Conservation (phyloP, 2,797 vertebrate species). For the Picus viridis region DNA sequence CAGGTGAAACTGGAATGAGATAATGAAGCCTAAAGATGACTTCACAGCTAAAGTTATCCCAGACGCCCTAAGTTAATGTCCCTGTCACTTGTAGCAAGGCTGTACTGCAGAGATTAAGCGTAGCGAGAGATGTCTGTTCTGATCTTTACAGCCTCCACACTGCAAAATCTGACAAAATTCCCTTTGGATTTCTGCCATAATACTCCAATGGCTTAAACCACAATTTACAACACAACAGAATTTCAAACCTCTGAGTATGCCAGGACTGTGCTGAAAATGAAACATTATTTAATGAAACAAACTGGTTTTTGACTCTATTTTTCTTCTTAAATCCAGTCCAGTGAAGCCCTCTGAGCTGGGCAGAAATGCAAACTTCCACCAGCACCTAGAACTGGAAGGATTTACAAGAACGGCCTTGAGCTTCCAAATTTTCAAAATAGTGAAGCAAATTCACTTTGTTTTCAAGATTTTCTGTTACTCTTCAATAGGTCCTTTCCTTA, state of each 20-base stretch:
- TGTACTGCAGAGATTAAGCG: not conserved
- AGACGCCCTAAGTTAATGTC: not conserved
- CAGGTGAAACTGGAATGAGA: not conserved
- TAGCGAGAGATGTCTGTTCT: not conserved
- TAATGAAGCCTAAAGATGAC: not conserved
- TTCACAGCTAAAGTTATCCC: not conserved
- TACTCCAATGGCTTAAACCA: not conserved
- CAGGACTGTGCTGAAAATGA: not conserved
- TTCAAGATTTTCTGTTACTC: not conserved
- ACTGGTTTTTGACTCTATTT: not conserved
- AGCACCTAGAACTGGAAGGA: not conserved
- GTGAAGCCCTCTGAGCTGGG: not conserved
- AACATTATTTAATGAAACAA: not conserved
- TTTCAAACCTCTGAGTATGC: not conserved
- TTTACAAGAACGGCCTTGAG: not conserved
- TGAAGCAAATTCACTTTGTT: not conserved
- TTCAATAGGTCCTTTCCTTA: not conserved
- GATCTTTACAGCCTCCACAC: not conserved
- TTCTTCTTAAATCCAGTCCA: not conserved
- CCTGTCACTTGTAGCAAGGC: not conserved
- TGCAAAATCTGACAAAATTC: not conserved
- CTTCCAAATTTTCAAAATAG: not conserved
- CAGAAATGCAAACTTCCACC: not conserved
- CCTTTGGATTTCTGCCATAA: not conserved
- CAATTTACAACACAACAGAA: not conserved